A percentile compares a stretch with the other conserved stretches of the same genome.
phyloP scores from a whole-genome alignment of 2,113 vertebrate species.

The Arizona elegans region DNA sequence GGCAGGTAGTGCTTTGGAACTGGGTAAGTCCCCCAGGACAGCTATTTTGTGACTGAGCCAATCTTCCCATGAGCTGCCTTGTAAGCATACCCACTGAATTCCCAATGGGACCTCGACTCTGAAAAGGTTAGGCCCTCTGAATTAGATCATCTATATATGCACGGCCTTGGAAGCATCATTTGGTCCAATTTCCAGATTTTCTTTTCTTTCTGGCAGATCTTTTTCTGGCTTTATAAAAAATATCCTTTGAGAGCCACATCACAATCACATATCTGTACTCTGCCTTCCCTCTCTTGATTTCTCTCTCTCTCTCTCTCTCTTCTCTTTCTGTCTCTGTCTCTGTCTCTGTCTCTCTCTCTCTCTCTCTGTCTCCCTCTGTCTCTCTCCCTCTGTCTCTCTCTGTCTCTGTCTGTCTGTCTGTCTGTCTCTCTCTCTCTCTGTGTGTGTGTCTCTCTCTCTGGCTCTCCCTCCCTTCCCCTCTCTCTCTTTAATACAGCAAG shows the following conservation, averaged over 20 bases:
- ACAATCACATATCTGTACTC: constrained; percentile 73
- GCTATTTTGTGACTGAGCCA: not conserved
- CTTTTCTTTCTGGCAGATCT: not conserved
- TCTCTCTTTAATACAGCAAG: constrained; percentile 63
- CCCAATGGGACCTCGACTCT: not conserved
- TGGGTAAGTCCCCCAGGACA: not conserved
- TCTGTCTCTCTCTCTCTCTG: constrained; percentile 48
- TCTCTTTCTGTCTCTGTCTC: too few species aligned
- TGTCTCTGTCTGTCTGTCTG: not conserved
- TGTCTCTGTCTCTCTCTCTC: too few species aligned
- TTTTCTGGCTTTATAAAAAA: constrained; percentile 73
- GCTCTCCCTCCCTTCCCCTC: constrained; percentile 48
- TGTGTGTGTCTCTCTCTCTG: constrained; percentile 4
- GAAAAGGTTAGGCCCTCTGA: not conserved
- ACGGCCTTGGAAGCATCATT: not conserved
- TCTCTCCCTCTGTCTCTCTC: constrained; percentile 44
- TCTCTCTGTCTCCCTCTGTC: constrained; percentile 21
- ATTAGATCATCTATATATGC: not conserved
- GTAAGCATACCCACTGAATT: not conserved
- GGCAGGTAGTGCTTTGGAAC: not conserved
- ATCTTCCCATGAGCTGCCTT: not conserved
- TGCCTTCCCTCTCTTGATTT: constrained; percentile 58
- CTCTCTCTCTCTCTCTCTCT: too few species aligned
- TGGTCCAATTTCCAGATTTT: not conserved
- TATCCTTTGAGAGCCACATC: constrained; percentile 52